Evolutionary conservation across 2,113 vertebrate species (phyloP), one percentile per base, ranked within the genome.

Genomic region (Grammomys surdaster): DNA sequence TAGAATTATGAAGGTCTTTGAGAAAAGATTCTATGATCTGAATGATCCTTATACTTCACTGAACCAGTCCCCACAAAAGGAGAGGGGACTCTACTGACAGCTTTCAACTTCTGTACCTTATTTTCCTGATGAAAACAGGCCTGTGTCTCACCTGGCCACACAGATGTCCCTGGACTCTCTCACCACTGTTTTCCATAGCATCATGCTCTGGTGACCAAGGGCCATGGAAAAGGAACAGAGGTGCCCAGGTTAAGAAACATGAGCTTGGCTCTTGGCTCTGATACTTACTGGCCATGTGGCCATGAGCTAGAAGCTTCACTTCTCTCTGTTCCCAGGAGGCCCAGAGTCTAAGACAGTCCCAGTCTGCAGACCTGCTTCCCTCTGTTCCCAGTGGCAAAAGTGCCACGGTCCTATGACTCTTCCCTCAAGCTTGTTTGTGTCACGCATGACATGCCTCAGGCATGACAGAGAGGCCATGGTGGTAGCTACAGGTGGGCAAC

Each of bases 341-440:
- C 90, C 76, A 6, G 76, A 85, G 72, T 7, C 58, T 5, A 0
- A 46, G 70, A 33, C 72, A 46, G 0, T 0, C 3, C n/a, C 8
- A 0, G 28, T 40, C 69, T 0, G 17, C 43, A 28, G 89, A 60
- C 72, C 14, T 2, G 46, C 51, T 88, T 90, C 90, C 90, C 96
- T 95, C 87, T 54, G 3, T 81, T 54, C 88, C 95, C 93, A 14
- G 0, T 0, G 73, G 91, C 92, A 48, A 28, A 85, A 69, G 67
- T 19, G 1, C 81, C 88, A 1, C 76, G 7, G n/a, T 73, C 97
- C 95, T 88, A 88, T 65, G 93, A 84, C 31, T 69, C 67, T 31
- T 33, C 1, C 95, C 24, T 65, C 72, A 26, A 60, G 94, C 1
- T 36, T 28, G 81, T 92, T 88, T 63, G 22, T 63, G 63, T 65